phyloP scores from a whole-genome alignment of 1,140 invertebrate species.

The Orius insidiosus region DNA sequence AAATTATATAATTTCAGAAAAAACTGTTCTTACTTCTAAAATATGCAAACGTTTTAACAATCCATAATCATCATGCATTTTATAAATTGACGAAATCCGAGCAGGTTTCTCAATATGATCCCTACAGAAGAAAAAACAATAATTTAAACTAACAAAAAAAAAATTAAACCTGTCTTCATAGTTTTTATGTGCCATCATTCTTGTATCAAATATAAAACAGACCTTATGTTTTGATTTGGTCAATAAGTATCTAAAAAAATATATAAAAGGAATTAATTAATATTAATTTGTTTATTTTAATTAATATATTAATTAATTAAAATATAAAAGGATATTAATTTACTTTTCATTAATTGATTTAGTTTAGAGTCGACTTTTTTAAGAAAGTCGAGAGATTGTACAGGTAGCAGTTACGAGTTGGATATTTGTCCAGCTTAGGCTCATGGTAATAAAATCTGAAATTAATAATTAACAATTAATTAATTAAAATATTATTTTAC shows the following conservation, averaged over 20 bases:
- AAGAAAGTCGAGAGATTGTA: constrained; percentile 29
- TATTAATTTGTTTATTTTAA: no score
- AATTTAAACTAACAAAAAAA: no score
- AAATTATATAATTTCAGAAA: constrained; percentile 4
- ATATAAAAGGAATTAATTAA: no score
- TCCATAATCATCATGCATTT: constrained; percentile 45
- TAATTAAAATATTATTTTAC: no score
- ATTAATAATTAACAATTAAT: background rate
- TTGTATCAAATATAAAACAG: constrained; percentile 55
- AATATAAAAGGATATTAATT: no score
- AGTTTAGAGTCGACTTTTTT: constrained; percentile 33
- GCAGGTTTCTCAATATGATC: constrained; percentile 63
- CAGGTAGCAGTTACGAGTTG: constrained; percentile 52
- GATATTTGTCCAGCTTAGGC: constrained; percentile 35
- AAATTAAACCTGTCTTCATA: no score
- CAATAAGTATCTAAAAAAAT: constrained; percentile 46
- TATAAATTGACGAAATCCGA: constrained; percentile 48
- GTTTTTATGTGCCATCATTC: constrained; percentile 51
- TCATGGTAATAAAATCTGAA: constrained; percentile 24
- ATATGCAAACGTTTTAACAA: constrained; percentile 43
- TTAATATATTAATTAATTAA: no score
- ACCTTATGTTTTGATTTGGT: constrained; percentile 37
- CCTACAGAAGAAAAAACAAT: no score
- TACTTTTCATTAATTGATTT: constrained; percentile 35
- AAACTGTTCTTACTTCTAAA: constrained; percentile 24